Conservation (phyloP, 2,113 vertebrate species). For the Calyptommatus sinebrachiatus region DNA sequence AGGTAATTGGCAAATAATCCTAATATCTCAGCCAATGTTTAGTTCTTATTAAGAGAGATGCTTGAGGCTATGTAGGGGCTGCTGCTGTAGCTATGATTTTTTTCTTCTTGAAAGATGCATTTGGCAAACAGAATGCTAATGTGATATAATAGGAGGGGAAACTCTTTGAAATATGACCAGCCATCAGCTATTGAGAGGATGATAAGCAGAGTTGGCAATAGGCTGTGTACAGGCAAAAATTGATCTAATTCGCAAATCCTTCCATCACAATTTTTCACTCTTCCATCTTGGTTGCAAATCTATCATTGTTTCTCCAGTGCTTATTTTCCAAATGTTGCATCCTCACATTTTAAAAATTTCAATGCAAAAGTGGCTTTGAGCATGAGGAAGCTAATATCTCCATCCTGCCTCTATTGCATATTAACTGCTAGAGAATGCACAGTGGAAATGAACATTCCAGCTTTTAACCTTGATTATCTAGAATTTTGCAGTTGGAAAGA, state of each 20-base stretch:
- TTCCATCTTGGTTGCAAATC: too few relatives aligned
- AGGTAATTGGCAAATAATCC: slow-evolving; percentile 15
- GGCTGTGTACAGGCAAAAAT: not conserved
- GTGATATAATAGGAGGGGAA: not conserved
- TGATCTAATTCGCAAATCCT: not conserved
- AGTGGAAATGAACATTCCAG: too few relatives aligned
- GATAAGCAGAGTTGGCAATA: not conserved
- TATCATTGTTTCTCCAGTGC: too few relatives aligned
- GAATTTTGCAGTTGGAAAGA: too few relatives aligned
- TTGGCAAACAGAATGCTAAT: slow-evolving; percentile 2
- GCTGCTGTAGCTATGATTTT: not conserved
- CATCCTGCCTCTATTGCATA: too few relatives aligned
- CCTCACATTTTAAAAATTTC: too few relatives aligned
- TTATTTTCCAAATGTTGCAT: too few relatives aligned
- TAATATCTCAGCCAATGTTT: slow-evolving; percentile 11
- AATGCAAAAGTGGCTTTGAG: too few relatives aligned
- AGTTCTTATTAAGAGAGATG: not conserved
- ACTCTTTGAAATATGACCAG: not conserved
- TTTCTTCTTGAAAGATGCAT: not conserved
- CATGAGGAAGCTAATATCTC: too few relatives aligned
- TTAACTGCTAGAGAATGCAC: too few relatives aligned
- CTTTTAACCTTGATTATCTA: too few relatives aligned
- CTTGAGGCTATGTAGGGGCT: not conserved
- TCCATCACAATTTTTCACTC: too few relatives aligned
- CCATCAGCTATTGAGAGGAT: not conserved